Base-by-base conservation (phyloP, 2,113 vertebrate genomes). In the Stigmatopora argus region DNA sequence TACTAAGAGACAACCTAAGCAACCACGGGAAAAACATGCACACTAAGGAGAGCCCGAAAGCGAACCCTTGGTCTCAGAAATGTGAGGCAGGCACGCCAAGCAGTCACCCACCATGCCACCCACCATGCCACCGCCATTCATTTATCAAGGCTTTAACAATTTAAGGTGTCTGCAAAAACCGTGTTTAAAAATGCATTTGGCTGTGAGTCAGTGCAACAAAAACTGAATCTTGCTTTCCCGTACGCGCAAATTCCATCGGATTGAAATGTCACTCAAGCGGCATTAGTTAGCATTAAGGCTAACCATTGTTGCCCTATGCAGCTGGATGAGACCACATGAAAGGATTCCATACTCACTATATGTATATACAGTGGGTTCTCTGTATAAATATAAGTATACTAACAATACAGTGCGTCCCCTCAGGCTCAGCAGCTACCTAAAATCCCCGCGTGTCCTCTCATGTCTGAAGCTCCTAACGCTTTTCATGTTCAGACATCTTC, bases 401-500 rank as follows among this genome's bases (percentile, higher is more conserved):
- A 38, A 18, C 18, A 38, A 61, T 45, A 45, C 58, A 44, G 41
- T 23, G 59, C 1, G 35, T 61, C 38, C 41, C 59, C 31, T 2
- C 57, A 69, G 70, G 66, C 55, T 41, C 21, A 5, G 1, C 12
- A 41, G 49, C 60, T 57, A 62, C 49, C 69, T 11, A 2, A 55
- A 72, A 26, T 75, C 73, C 64, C 55, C 38, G 80, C 83, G 26
- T 83, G 83, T 74, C 78, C 64, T 74, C 66, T 83, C 78, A 69
- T 70, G 80, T 80, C 78, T 45, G 64, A 74, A 80, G 78, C 76
- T 76, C 79, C 86, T 78, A 73, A 77, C 65, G 45, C 17, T 77
- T 77, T 10, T 84, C 84, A 34, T 83, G 83, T 86, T 86, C 83
- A 87, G 86, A 83, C 85, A 85, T 83, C 80, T 83, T 82, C 67